Evolutionary conservation across 2,888 invertebrate species (phyloP), one percentile per base, ranked within the genome.

Genomic region (Lypha dubia): DNA sequence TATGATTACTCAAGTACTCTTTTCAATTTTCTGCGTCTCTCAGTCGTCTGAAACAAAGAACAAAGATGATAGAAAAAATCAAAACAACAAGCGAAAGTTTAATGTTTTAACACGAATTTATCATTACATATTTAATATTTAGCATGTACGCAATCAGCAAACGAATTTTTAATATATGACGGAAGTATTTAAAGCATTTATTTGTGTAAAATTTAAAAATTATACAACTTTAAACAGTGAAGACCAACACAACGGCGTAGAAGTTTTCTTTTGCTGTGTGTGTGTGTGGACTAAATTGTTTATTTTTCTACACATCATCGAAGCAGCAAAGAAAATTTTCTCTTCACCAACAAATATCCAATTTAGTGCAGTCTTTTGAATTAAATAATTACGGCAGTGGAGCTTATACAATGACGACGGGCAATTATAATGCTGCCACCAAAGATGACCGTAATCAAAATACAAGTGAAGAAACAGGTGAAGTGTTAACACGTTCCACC

Each of bases 361-460:
- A 20, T 38, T 82, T 53, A 65, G 74, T 80, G 86, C 77, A 75
- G 77, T 67, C 63, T 13, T 49, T 86, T 44, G 85, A 86, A 58
- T 81, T 86, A 83, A 62, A 62, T 38, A 83, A 77, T 65, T 86
- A 83, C 79, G 84, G 80, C 63, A 49, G 81, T 81, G 81, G 83
- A 77, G 70, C 85, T 49, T 82, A 49, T 84, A 83, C 77, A 73
- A 86, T 82, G 82, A 79, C 83, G 13, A 63, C 73, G 24, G 38
- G 35, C 73, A 68, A 77, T 79, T 56, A 81, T 71, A 85, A 71
- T 13, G 75, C 75, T 65, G 22, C 65, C 60, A 73, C 68, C 3
- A 62, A 9, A 4, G 62, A 63, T 35, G 49, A 56, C 76, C 82
- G 79, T 79, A 83, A 24, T 11, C 49, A 32, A 60, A 75, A 62